Conservation (phyloP, 1,140 invertebrate genomes). For the Ruditapes philippinarum region DNA sequence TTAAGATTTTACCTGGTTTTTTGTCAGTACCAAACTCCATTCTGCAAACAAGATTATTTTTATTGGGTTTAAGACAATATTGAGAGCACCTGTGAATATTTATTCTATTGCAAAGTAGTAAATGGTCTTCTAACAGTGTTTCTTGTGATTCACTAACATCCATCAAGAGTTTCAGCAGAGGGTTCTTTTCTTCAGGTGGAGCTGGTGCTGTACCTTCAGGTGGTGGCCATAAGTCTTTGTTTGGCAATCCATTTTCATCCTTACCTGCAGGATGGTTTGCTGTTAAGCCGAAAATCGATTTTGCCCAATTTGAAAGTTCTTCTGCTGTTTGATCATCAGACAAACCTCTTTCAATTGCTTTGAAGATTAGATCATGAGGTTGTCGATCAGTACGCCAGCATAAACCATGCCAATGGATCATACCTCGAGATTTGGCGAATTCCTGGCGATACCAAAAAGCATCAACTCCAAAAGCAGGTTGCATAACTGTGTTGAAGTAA, state of each 20-base stretch:
- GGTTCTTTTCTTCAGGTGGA: conserved; percentile 53
- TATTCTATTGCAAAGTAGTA: conserved; percentile 51
- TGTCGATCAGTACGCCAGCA: background rate
- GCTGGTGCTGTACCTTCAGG: conserved; percentile 62
- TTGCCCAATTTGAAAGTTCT: background rate
- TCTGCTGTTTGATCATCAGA: background rate
- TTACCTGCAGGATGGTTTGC: background rate
- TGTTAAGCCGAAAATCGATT: background rate
- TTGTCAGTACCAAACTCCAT: conserved; percentile 41
- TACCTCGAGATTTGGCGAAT: background rate
- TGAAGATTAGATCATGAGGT: background rate
- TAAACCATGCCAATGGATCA: background rate
- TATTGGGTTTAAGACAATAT: conserved; percentile 42
- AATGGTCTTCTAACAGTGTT: conserved; percentile 64
- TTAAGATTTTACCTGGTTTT: conserved; percentile 35
- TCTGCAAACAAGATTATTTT: conserved; percentile 2
- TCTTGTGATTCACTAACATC: conserved; percentile 8
- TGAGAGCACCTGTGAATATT: conserved; percentile 69
- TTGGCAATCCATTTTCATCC: conserved; percentile 43
- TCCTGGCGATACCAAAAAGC: background rate
- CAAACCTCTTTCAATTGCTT: conserved; percentile 7
- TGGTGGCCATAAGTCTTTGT: conserved; percentile 61
- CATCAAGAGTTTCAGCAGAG: background rate
- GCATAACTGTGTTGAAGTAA: conserved; percentile 62
- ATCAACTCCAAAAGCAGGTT: conserved; percentile 30